Conservation (phyloP, 2,888 invertebrate genomes). For the Diarsia rubi region DNA sequence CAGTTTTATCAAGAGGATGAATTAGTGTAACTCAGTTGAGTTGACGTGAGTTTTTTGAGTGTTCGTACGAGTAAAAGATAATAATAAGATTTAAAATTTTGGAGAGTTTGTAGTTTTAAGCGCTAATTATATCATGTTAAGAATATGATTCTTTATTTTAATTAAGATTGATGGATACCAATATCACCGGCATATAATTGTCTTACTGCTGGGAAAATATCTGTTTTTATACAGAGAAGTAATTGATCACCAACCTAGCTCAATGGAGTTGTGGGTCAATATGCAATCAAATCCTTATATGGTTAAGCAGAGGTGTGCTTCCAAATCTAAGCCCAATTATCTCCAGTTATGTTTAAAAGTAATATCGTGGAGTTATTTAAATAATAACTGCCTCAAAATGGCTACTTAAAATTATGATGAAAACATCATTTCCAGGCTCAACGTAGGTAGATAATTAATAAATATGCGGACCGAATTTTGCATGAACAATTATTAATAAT, state of each 20-base stretch:
- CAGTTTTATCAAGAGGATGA: background rate
- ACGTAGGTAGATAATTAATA: background rate
- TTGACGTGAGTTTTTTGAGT: background rate
- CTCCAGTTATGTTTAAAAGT: background rate
- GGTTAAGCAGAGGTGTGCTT: background rate
- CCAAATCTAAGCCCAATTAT: background rate
- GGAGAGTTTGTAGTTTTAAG: background rate
- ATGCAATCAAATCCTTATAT: no score
- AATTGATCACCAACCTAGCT: background rate
- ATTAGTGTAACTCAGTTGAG: background rate
- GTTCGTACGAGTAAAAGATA: no score
- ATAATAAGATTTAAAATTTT: background rate
- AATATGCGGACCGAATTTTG: background rate
- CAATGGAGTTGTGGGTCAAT: background rate
- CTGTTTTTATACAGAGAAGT: background rate
- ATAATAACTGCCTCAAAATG: background rate
- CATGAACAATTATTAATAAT: background rate
- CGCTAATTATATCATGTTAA: no score
- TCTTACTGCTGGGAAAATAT: background rate
- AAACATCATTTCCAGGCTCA: background rate
- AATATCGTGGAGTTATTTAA: background rate
- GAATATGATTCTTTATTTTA: background rate
- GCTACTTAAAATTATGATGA: background rate
- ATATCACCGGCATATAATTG: background rate
- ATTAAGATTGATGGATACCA: background rate